These are phyloP conservation scores for Pangasianodon gigas DNA, from an alignment of 2,113 vertebrate species.

Conservation along the genomic window DNA sequence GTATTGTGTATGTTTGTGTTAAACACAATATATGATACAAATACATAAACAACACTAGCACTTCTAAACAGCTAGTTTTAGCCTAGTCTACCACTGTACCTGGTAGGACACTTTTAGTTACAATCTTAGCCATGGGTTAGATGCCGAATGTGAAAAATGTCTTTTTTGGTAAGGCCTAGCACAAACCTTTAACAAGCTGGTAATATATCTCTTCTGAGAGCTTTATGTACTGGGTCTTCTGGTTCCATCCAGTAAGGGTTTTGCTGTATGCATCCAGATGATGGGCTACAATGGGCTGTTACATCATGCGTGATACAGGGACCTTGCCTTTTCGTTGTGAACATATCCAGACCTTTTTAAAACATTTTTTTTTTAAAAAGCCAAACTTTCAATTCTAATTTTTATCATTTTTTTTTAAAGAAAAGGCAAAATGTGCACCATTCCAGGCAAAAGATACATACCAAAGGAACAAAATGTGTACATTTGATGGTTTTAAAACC, in stretches of 20 bases:
- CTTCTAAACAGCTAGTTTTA: neutral
- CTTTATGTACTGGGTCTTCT: neutral
- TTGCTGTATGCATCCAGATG: neutral
- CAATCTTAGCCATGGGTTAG: neutral
- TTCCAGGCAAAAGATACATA: neutral
- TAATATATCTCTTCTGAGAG: neutral
- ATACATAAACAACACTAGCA: neutral
- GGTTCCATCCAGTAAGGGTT: neutral
- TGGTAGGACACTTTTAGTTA: neutral
- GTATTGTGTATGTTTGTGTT: neutral
- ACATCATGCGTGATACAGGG: neutral
- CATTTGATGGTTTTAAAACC: neutral
- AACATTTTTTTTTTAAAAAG: neutral
- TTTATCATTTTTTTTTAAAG: neutral
- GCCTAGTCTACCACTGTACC: neutral
- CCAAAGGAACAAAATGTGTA: neutral
- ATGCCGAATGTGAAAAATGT: neutral
- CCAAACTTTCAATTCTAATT: neutral
- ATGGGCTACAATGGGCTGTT: neutral
- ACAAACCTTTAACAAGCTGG: neutral
- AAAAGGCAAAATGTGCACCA: neutral
- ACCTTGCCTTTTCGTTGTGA: neutral
- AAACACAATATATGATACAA: neutral
- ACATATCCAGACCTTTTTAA: neutral
- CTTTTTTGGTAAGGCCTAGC: neutral